phyloP scores from a whole-genome alignment of 2,797 vertebrate genomes.

The Dryobates pubescens region DNA sequence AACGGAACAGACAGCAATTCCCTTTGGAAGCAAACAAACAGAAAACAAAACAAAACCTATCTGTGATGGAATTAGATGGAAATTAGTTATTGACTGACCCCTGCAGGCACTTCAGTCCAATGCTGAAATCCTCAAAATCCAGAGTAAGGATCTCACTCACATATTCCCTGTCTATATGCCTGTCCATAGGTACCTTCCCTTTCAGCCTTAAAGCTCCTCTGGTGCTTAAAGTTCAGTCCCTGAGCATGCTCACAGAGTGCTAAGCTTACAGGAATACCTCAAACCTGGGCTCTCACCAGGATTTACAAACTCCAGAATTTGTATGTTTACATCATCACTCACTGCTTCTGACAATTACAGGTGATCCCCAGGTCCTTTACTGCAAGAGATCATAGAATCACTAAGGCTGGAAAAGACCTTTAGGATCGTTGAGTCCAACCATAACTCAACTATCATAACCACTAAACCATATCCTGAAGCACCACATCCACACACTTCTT shows the following conservation, averaged over 20 bases:
- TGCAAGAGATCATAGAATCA: too few relatives aligned
- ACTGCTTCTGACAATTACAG: neutral
- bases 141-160: neutral
- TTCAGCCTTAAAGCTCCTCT: neutral
- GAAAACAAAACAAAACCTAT: neutral
- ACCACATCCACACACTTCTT: too few relatives aligned
- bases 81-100: neutral
- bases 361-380: neutral
- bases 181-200: neutral
- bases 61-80: neutral
- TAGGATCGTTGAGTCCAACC: too few relatives aligned
- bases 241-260: neutral
- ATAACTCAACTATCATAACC: too few relatives aligned
- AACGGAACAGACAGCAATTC: neutral
- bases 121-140: neutral
- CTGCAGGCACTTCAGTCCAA: neutral
- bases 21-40: neutral
- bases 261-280: neutral
- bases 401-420: too few relatives aligned
- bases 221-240: neutral
- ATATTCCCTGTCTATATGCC: neutral
- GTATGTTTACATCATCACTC: rapidly evolving
- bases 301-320: neutral
- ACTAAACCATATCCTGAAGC: too few relatives aligned
- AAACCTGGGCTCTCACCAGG: neutral